These are phyloP conservation scores for Penaeus monodon DNA, from an alignment of 2,888 invertebrate species.

Conservation along the genomic window DNA sequence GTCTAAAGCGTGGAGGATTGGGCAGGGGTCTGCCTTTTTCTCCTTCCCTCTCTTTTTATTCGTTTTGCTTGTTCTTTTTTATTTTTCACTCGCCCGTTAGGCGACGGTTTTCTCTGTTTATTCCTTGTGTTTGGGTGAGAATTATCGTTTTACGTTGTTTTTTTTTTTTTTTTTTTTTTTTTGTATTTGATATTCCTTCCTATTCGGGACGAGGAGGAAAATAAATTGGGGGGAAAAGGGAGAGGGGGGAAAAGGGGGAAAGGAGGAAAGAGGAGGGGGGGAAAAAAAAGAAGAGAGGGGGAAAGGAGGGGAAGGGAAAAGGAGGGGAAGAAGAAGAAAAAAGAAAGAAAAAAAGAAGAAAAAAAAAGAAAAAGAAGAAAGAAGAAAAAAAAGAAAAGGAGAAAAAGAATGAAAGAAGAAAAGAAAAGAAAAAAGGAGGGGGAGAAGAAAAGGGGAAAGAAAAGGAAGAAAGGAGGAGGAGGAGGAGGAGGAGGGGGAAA, in stretches of 20 bases:
- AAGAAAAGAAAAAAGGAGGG: not conserved
- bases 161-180: no score
- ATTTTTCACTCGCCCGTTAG: no score
- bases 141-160: no score
- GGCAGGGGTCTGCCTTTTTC: no score
- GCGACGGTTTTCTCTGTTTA: no score
- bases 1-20: no score
- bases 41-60: no score
- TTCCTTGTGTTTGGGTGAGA: no score
- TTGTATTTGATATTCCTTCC: no score
- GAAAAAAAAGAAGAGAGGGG: not conserved
- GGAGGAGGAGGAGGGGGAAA: not conserved
- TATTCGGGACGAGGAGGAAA: no score
- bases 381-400: not conserved
- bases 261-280: not conserved
- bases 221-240: not conserved
- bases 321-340: not conserved
- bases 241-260: not conserved
- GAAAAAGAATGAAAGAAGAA: not conserved
- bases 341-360: not conserved
- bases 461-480: not conserved
- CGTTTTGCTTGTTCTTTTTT: no score
- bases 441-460: not conserved
- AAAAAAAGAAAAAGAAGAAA: not conserved
- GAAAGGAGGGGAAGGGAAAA: not conserved